Base-by-base conservation (phyloP, 2,888 invertebrate genomes). In the Drosophila fungiperda region DNA sequence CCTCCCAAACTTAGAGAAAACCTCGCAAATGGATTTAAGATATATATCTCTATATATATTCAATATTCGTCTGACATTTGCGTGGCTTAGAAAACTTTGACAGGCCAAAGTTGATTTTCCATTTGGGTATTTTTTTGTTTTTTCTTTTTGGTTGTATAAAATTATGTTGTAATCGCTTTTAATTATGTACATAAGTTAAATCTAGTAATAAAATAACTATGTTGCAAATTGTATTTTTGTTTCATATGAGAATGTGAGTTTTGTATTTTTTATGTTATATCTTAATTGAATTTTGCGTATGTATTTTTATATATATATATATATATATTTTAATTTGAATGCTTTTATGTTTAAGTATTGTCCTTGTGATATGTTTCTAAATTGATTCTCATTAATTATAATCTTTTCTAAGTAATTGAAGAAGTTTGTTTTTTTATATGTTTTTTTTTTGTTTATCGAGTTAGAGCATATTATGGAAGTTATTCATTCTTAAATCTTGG, bases 331-430 rank as follows among this genome's bases (percentile, higher is more conserved):
- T 82, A 80, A 82, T 82, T 82, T 76, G 87, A 86, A 81, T 90
- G 84, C 80, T 83, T 86, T 88, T 84, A 91, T 87, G 83, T 90
- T 92, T 92, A 91, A 92, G 92, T 92, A 92, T 92, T 92, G 92
- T 92, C 92, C 89, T 92, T 92, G 91, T 92, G 92, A 92, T 92
- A 92, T 92, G 92, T 92, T 92, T 92, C 90, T 91, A 90, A 90
- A 90, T 89, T 80, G 90, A 90, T 87, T 89, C 81, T 80, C 82
- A 80, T 83, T 78, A 82, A 76, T 77, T 85, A 82, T 87, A 82
- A 86, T 89, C 79, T 82, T 83, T 78, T 91, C 90, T 87, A 88
- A 89, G 82, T 90, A 90, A 89, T 89, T 90, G 90, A 90, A 89
- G 80, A 87, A 87, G 82, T 82, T 82, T 88, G 83, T 87, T n/a